Conservation (phyloP, 1,140 invertebrate species). For the Ganaspis sp. region DNA sequence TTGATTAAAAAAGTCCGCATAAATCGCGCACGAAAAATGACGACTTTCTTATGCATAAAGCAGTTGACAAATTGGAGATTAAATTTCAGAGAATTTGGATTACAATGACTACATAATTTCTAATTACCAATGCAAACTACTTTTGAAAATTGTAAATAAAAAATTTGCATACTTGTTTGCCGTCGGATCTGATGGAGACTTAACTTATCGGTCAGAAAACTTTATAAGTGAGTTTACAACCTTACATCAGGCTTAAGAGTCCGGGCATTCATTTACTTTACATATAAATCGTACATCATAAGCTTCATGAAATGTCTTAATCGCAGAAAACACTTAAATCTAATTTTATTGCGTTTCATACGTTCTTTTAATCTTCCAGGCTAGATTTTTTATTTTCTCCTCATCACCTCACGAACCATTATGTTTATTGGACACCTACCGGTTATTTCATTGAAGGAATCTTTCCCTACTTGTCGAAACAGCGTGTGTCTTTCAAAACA, state of each 20-base stretch:
- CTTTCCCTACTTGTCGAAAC: not conserved
- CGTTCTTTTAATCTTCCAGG: not conserved
- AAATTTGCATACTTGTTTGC: conserved; percentile 25
- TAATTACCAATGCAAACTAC: conserved; percentile 14
- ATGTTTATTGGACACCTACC: conserved; percentile 21
- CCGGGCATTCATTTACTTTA: not conserved
- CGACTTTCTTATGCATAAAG: not conserved
- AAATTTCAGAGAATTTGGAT: not conserved
- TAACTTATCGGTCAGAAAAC: conserved; percentile 19
- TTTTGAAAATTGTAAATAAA: conserved; percentile 21
- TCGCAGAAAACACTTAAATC: not conserved
- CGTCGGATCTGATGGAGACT: conserved; percentile 2
- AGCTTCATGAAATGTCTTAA: not conserved
- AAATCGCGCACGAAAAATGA: no score
- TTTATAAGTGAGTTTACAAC: conserved; percentile 26
- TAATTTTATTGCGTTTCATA: not conserved
- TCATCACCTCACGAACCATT: not conserved
- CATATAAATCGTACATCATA: conserved; percentile 14
- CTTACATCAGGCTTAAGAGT: conserved; percentile 5
- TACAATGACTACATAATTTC: conserved; percentile 25
- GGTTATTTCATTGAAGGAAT: conserved; percentile 15
- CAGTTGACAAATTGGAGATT: not conserved
- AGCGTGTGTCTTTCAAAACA: conserved; percentile 4
- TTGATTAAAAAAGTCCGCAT: no score
- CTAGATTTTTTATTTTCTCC: not conserved